A percentile compares a stretch with the other conserved stretches of the same genome.
Evolutionary conservation across 1,140 invertebrate species (phyloP).

Genomic region (Hycleus phaleratus): DNA sequence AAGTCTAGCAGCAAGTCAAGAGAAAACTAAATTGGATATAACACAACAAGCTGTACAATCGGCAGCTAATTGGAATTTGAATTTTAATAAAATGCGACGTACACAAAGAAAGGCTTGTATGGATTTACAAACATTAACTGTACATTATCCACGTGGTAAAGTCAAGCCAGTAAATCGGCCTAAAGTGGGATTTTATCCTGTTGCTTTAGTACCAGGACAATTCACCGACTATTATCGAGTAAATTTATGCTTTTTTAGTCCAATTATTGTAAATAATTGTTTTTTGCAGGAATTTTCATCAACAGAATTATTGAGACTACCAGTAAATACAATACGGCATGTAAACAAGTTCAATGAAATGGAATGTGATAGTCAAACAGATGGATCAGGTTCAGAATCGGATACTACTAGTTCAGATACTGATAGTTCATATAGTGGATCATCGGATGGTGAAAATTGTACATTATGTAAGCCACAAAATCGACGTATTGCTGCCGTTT

Average conservation of each 20-base stretch:
- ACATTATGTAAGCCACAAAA: constrained; percentile 40
- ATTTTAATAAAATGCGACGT: constrained; percentile 63
- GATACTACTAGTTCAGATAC: constrained; percentile 39
- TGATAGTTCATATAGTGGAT: constrained; percentile 38
- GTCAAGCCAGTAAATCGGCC: constrained; percentile 41
- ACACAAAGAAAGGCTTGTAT: constrained; percentile 62
- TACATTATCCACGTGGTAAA: constrained; percentile 42
- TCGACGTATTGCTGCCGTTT: neutral
- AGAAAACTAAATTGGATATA: constrained; percentile 56
- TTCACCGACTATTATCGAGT: constrained; percentile 82
- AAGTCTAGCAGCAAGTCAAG: constrained; percentile 35
- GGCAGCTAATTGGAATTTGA: constrained; percentile 80
- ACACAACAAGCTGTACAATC: constrained; percentile 81
- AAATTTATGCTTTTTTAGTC: constrained; percentile 17
- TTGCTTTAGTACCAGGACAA: constrained; percentile 87
- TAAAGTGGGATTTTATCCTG: constrained; percentile 72
- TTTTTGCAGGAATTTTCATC: constrained; percentile 49
- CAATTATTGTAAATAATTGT: constrained; percentile 7
- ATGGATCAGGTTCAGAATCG: constrained; percentile 49
- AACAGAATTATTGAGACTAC: constrained; percentile 70
- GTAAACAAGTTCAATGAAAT: constrained; percentile 45
- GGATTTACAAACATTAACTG: constrained; percentile 60
- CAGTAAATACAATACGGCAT: constrained; percentile 82
- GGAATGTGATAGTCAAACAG: constrained; percentile 45
- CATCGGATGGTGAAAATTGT: constrained; percentile 50